Evolutionary conservation across 2,797 vertebrate species (phyloP), one percentile per base, ranked within the genome.

Genomic region (Botia almorhae): DNA sequence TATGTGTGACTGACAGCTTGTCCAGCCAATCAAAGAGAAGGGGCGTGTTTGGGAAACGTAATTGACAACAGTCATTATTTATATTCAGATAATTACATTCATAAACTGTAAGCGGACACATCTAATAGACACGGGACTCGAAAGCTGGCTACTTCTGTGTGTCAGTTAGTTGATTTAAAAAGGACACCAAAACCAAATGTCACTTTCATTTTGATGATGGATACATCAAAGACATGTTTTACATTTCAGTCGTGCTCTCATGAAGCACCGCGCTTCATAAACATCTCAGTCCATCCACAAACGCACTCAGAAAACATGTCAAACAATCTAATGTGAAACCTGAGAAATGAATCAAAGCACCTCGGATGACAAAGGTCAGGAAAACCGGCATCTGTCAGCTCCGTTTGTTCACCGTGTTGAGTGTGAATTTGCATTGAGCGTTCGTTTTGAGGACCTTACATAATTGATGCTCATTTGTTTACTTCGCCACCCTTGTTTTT

Each of bases 151-250:
- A 29, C 29, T 29, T 29, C 29, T 1, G 1, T 48, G 64, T 55
- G 50, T 46, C 43, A 69, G 23, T 26, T 21, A 7, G 53, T 69
- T 77, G 7, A 77, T 61, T 70, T n/a, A 63, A 78, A 0, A n/a
- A 64, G 58, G 76, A 78, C 26, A 39, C 29, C 46, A 64, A 48
- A 19, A 63, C 29, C n/a, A 17, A 64, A 64, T 53, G 68, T 63
- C 68, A 50, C 46, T 53, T 64, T 78, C 10, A 71, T 17, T 78
- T 71, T 60, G 29, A 63, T 26, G 46, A 71, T 51, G 46, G 23
- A 26, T 50, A 61, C 39, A 78, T 78, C 76, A 78, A 63, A 78
- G 67, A 78, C 55, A 70, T 70, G 70, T 70, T 78, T 70, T 13
- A 70, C 55, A 78, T 78, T 78, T 78, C 29, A 51, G 58, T 29